phyloP scores from a whole-genome alignment of 2,797 vertebrate genomes.

The Balearica regulorum region DNA sequence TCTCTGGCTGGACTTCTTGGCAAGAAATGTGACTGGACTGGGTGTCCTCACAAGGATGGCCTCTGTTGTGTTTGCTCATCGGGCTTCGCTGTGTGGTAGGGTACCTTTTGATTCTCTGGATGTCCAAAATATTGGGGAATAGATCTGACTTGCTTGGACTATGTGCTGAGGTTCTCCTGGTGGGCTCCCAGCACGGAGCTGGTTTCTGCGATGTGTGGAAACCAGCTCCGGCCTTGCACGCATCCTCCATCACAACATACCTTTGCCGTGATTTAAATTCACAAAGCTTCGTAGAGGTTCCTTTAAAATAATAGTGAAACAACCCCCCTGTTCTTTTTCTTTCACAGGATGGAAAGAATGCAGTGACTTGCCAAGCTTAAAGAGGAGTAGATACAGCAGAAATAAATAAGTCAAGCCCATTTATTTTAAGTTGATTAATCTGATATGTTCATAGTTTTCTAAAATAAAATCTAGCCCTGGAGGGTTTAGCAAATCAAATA shows the following conservation, averaged over 20 bases:
- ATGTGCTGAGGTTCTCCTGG: not conserved
- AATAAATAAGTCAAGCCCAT: constrained; percentile 57
- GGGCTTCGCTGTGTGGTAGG: not conserved
- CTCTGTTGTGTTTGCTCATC: not conserved
- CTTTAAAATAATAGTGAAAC: constrained; percentile 11
- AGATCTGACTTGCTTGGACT: not conserved
- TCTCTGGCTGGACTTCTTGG: not conserved
- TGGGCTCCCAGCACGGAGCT: not conserved
- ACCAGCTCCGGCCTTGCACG: not conserved
- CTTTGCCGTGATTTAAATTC: not conserved
- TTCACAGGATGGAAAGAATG: constrained; percentile 48
- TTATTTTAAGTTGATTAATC: constrained; percentile 59
- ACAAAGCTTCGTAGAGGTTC: not conserved
- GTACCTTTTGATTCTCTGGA: not conserved
- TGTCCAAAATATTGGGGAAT: not conserved
- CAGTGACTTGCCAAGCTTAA: constrained; percentile 16
- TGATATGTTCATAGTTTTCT: constrained; percentile 37
- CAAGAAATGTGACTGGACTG: not conserved
- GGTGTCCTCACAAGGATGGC: not conserved
- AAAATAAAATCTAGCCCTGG: constrained; percentile 31
- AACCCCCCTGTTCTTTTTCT: not conserved
- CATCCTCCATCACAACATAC: not conserved
- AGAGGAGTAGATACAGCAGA: constrained; percentile 30
- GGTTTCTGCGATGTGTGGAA: not conserved
- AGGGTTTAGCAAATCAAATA: constrained; percentile 43